Percentiles rank a stretch among this genome's conserved stretches.
Evolutionary conservation across 2,888 invertebrate genomes (phyloP).

Genomic region (Drosophila atroscutellata): DNA sequence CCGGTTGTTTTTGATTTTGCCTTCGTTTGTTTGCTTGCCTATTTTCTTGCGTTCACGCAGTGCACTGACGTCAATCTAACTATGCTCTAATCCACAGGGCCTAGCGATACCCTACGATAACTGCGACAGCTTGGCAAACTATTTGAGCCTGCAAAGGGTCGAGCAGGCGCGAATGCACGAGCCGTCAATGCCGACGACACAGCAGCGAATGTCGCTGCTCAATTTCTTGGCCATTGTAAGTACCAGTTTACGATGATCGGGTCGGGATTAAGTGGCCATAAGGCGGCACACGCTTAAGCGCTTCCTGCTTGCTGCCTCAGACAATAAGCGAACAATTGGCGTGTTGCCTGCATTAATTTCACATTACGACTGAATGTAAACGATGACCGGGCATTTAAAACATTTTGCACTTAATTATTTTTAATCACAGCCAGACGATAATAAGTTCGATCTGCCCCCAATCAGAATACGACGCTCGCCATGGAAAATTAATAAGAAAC

Average conservation of each 20-base stretch:
- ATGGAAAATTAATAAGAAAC: background rate
- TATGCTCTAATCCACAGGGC: constrained; percentile 75
- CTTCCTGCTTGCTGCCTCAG: constrained; percentile 67
- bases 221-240: constrained; percentile 93
- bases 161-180: constrained; percentile 48
- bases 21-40: constrained; percentile 9
- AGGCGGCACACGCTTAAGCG: constrained; percentile 14
- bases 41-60: constrained; percentile 26
- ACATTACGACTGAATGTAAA: constrained; percentile 42
- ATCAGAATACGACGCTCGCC: background rate
- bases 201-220: constrained; percentile 85
- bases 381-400: constrained; percentile 49
- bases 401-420: constrained; percentile 58
- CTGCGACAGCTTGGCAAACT: constrained; percentile 82
- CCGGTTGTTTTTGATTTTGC: constrained; percentile 16
- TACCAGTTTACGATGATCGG: constrained; percentile 73
- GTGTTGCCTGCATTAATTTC: constrained; percentile 68
- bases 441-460: constrained; percentile 31
- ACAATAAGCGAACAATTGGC: constrained; percentile 65
- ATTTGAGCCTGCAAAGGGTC: constrained; percentile 66
- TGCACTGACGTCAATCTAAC: constrained; percentile 39
- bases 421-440: constrained; percentile 53
- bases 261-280: background rate
- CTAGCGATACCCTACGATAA: constrained; percentile 65
- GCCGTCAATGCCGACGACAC: constrained; percentile 49